These are phyloP conservation scores for Patella vulgata DNA, from an alignment of 1,140 invertebrate species.

Conservation along the genomic window DNA sequence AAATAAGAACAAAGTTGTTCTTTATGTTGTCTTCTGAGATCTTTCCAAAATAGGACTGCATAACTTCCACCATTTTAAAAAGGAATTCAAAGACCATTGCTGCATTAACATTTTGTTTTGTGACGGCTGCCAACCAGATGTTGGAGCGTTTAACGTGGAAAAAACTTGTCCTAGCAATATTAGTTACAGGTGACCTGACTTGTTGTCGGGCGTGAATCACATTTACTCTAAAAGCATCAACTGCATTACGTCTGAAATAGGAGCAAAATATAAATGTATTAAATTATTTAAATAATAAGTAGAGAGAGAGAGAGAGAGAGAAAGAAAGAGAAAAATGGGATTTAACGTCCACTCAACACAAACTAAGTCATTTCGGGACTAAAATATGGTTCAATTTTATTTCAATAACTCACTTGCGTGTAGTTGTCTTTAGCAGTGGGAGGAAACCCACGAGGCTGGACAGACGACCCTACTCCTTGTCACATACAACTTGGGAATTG, in stretches of 20 bases:
- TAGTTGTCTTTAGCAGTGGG: too few relatives aligned
- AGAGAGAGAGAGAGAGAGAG: too few relatives aligned
- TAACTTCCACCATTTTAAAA: constrained; percentile 98
- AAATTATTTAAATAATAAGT: background rate
- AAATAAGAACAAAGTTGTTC: constrained; percentile 99
- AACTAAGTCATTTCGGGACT: too few relatives aligned
- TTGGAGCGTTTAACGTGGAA: constrained; percentile 98
- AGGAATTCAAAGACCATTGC: constrained; percentile 99
- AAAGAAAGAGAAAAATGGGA: too few relatives aligned
- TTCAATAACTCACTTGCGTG: too few relatives aligned
- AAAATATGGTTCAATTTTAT: too few relatives aligned
- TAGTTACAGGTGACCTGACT: constrained; percentile 97
- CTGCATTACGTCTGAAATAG: constrained; percentile 84
- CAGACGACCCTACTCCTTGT: too few relatives aligned
- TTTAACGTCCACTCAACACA: too few relatives aligned
- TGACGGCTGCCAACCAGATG: constrained; percentile 99
- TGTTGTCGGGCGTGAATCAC: constrained; percentile 99
- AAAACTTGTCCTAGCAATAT: constrained; percentile 98
- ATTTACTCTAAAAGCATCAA: constrained; percentile 99
- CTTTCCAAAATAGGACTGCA: constrained; percentile 99
- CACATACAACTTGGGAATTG: too few relatives aligned
- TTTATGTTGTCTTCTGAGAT: constrained; percentile 99
- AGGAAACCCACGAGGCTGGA: too few relatives aligned
- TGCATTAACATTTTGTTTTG: constrained; percentile 99
- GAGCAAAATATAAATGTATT: constrained; percentile 2